Base-by-base conservation (phyloP, 2,888 invertebrate genomes). In the Zonitis immaculata region DNA sequence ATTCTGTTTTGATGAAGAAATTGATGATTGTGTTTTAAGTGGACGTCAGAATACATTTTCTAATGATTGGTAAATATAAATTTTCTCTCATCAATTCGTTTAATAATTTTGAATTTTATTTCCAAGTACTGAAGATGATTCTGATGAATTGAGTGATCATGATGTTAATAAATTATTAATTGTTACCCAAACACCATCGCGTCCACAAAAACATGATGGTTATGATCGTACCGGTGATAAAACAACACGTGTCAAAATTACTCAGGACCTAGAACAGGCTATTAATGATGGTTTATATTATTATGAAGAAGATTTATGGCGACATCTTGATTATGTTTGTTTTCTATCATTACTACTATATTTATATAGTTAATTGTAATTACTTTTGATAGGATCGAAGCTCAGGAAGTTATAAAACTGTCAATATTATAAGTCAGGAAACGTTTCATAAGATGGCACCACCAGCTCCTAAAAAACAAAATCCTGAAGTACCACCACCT, bases 1-100 rank as follows among this genome's bases (percentile, higher is more conserved):
- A 75, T 98, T 98, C 78, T 92, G 95, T 78, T 93, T 98, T 73
- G 97, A 98, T 72, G 97, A 97, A 78, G 98, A 98, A 76, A 78
- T 96, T 58, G 92, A 93, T 54, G 66, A 69, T 52, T 78, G 77
- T 60, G 81, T 89, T 60, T 89, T 89, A 1, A 85, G 86, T 52
- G 91, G 91, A 14, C 79, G 91, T 56, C 85, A 86, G 46, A 93
- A 93, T 76, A 88, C 86, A 59, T 89, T 93, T 78, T 84, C 90
- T 76, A 84, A 89, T 60, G 83, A 87, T 71, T 87, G 85, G 88
- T 87, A 68, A 75, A 22, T 22, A 22, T 22, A 22, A 22, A 4
- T 22, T 22, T 22, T 22, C 3, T 22, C 5, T 4, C 3, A 22
- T 27, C 5, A 6, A 46, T 27, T 22, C 5, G 3, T 22, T 22